Evolutionary conservation across 2,888 invertebrate genomes (phyloP).

Genomic region (Eilema caniola): DNA sequence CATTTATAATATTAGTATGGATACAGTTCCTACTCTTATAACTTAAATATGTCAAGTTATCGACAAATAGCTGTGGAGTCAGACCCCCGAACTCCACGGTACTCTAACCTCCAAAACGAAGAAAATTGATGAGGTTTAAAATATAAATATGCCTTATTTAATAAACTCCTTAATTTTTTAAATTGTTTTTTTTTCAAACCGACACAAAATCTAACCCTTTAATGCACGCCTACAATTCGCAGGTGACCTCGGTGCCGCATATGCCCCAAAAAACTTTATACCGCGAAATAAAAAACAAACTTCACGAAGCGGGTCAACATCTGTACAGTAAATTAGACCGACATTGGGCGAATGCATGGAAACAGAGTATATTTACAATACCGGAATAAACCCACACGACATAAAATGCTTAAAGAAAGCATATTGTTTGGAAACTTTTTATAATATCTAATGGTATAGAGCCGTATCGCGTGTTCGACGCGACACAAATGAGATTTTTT

Average conservation of each 20-base stretch:
- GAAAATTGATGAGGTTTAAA: too few relatives aligned
- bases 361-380: constrained; percentile 37
- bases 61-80: too few relatives aligned
- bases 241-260: constrained; percentile 2
- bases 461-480: not conserved
- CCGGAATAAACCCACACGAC: constrained; percentile 14
- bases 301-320: constrained; percentile 19
- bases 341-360: constrained; percentile 41
- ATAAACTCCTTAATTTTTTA: too few relatives aligned
- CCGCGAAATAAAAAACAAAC: constrained; percentile 16
- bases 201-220: constrained; percentile 3
- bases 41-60: too few relatives aligned
- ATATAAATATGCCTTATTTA: too few relatives aligned
- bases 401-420: constrained; percentile 24
- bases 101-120: too few relatives aligned
- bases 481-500: not conserved
- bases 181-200: too few relatives aligned
- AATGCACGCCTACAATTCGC: not conserved
- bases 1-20: too few relatives aligned
- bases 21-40: too few relatives aligned
- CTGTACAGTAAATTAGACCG: constrained; percentile 27
- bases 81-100: too few relatives aligned
- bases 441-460: not conserved
- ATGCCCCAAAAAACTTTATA: constrained; percentile 7
- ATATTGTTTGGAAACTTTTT: constrained; percentile 9